These are phyloP conservation scores for Melanchra persicariae DNA, from an alignment of 2,888 invertebrate genomes.

Conservation along the genomic window DNA sequence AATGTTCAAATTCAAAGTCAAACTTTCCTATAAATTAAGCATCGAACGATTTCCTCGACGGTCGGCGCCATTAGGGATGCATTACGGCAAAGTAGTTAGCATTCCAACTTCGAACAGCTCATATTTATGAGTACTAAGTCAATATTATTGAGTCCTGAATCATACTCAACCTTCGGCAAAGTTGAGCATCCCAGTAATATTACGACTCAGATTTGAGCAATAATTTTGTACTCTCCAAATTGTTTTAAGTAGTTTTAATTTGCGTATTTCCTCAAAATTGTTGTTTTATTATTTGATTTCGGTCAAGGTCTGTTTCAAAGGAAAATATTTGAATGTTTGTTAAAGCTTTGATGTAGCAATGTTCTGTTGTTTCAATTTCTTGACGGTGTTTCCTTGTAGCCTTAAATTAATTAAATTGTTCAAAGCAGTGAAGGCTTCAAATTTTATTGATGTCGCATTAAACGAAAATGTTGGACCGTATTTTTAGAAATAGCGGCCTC, in stretches of 20 bases:
- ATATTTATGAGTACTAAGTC: conserved; percentile 40
- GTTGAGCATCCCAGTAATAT: conserved; percentile 12
- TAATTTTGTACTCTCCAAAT: conserved; percentile 19
- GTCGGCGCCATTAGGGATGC: conserved; percentile 37
- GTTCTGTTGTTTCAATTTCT: conserved; percentile 34
- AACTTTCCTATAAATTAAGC: conserved; percentile 45
- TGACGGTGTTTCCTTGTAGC: conserved; percentile 32
- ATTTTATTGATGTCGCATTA: conserved; percentile 25
- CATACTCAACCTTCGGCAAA: conserved; percentile 14
- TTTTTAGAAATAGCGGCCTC: neutral
- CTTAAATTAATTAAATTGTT: conserved; percentile 45
- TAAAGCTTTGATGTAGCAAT: conserved; percentile 41
- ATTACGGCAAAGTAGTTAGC: conserved; percentile 37
- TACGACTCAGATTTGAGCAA: neutral
- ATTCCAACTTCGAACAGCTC: conserved; percentile 29
- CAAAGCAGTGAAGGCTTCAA: neutral
- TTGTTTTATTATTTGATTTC: conserved; percentile 44
- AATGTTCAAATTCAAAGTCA: conserved; percentile 19
- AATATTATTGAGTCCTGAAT: conserved; percentile 34
- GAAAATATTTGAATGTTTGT: conserved; percentile 36
- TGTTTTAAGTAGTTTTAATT: conserved; percentile 37
- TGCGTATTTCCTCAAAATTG: conserved; percentile 14
- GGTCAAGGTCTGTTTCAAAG: conserved; percentile 30
- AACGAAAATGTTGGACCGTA: neutral
- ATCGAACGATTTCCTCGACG: conserved; percentile 26